Conservation (phyloP, 92 coral and sea anemone species). For the Parazoanthus atlanticus region DNA sequence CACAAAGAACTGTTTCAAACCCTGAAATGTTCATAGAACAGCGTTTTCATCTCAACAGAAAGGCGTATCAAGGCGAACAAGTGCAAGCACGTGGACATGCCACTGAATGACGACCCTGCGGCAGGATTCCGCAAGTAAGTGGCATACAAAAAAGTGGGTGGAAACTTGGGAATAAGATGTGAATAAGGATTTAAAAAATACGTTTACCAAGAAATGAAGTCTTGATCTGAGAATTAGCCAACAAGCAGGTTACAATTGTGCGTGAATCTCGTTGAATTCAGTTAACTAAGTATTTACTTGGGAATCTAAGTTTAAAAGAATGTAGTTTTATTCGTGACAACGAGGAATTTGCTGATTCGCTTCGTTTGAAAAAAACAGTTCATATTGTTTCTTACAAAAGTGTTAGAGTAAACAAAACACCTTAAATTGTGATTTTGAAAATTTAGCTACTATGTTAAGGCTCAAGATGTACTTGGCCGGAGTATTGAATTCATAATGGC, state of each 20-base stretch:
- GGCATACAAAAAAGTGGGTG: too few relatives aligned
- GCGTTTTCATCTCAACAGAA: conserved; percentile 55
- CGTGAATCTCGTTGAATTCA: neutral
- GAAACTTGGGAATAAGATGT: neutral
- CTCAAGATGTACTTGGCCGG: neutral
- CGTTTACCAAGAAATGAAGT: neutral
- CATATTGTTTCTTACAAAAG: neutral
- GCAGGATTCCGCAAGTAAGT: conserved; percentile 98
- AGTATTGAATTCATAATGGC: neutral
- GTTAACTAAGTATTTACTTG: too few relatives aligned
- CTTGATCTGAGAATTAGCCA: neutral
- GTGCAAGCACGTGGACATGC: conserved; percentile 92
- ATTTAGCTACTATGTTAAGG: neutral
- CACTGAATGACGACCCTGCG: conserved; percentile 92
- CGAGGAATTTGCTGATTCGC: neutral
- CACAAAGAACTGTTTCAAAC: neutral
- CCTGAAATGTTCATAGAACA: neutral
- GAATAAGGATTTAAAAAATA: neutral
- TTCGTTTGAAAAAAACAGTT: too few relatives aligned
- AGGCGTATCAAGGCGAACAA: conserved; percentile 87
- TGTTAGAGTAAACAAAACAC: too few relatives aligned
- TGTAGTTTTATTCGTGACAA: too few relatives aligned
- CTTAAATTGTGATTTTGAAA: too few relatives aligned
- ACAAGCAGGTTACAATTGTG: neutral
- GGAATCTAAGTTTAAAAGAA: too few relatives aligned